Conservation (phyloP, 2,888 invertebrate genomes). For the Seira ritae region DNA sequence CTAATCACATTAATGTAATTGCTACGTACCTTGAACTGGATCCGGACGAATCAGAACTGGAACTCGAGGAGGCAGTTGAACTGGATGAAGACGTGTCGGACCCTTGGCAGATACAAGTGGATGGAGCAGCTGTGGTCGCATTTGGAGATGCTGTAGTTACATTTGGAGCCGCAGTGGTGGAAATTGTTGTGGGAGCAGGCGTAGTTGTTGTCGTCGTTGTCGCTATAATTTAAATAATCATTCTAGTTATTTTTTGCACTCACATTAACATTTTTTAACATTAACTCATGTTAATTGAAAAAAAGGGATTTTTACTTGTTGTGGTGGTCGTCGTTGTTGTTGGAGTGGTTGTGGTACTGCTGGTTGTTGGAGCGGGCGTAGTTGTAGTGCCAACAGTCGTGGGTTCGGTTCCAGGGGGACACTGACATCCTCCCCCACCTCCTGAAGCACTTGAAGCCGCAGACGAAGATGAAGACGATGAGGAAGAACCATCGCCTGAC, state of each 20-base stretch:
- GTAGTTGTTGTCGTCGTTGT: not conserved
- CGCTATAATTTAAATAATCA: not conserved
- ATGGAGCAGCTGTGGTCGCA: conserved; percentile 11
- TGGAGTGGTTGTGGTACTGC: conserved; percentile 6
- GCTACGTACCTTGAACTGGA: too few relatives aligned
- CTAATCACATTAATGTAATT: not conserved
- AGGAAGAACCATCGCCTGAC: not conserved
- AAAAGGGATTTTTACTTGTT: too few relatives aligned
- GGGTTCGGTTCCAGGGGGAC: conserved; percentile 17
- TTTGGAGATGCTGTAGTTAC: conserved; percentile 15
- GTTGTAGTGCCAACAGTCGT: conserved; percentile 25
- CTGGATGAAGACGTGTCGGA: not conserved
- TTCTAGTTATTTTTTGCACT: too few relatives aligned
- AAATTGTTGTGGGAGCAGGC: not conserved
- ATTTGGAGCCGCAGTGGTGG: conserved; percentile 13
- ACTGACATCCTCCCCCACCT: not conserved
- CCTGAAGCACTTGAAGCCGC: not conserved
- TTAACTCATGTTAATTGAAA: too few relatives aligned
- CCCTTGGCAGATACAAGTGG: not conserved
- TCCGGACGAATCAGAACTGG: not conserved
- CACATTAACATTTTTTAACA: too few relatives aligned
- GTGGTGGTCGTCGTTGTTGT: conserved; percentile 15
- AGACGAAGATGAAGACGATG: not conserved
- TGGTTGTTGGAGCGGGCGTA: not conserved
- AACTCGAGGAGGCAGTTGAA: not conserved